Base-by-base conservation (phyloP, 1,140 invertebrate genomes). In the Potamilus streckersoni region DNA sequence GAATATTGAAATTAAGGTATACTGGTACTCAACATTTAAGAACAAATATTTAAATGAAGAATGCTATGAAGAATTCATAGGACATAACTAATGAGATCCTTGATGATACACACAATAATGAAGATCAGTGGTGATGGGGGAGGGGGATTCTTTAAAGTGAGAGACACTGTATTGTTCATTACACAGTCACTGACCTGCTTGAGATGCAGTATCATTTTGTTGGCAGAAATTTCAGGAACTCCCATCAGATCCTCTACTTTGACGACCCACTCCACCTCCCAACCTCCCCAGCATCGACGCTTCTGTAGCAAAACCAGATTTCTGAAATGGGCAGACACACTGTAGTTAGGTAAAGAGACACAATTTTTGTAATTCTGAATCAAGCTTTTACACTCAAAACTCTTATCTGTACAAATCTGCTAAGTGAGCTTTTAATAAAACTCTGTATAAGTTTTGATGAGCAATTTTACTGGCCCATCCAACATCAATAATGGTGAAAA, bases 211-310 rank as follows among this genome's bases (percentile, higher is more conserved):
- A 72, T 60, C 17, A 77, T 65, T 69, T 72, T 77, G 17, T 71
- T 69, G 65, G 56, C 61, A 17, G 61, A 59, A 19, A 77, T 71
- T 63, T 90, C 90, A 13, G 95, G 94, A 57, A 94, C 92, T 61
- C 93, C 93, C 66, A 94, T 91, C 27, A 96, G 91, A 82, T 94
- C 93, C 27, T 79, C 93, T n/a, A 95, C 91, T 78, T 93, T 91
- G 12, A 95, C 91, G 49, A 91, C 90, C 95, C 95, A 95, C 86
- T 95, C 94, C 20, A 95, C 91, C 78, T 94, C 94, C 93, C 94
- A 95, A 3, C 92, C 91, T 65, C 93, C 93, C 92, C 94, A 94
- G 55, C 93, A 89, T 59, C 92, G 92, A 79, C 92, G 93, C 77
- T 94, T 94, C 79, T 94, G 93, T 68, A 95, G 90, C 68, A 94